Conservation (phyloP, 1,140 invertebrate genomes). For the Pogonomyrmex californicus region DNA sequence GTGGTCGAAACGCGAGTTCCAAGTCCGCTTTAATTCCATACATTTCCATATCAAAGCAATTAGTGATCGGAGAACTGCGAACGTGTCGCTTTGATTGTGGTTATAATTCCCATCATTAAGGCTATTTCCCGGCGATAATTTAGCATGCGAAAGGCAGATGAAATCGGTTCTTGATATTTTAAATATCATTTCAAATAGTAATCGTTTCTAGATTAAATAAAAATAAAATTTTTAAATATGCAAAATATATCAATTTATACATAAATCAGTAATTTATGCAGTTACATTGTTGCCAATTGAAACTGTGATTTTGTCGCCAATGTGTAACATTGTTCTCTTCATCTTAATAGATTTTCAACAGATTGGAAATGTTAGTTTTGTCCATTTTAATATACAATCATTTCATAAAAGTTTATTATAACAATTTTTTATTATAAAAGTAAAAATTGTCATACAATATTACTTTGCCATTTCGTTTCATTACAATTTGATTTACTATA, state of each 20-base stretch:
- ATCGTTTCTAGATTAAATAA: background rate
- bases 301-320: slow-evolving; percentile 1
- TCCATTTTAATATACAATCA: background rate
- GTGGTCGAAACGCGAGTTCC: background rate
- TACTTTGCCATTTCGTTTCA: background rate
- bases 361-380: background rate
- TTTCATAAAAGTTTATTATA: too few relatives aligned
- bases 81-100: background rate
- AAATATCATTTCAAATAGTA: background rate
- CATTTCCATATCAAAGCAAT: slow-evolving; percentile 32
- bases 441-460: too few relatives aligned
- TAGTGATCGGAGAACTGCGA: slow-evolving; percentile 12
- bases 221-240: background rate
- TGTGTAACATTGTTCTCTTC: background rate
- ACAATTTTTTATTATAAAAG: too few relatives aligned
- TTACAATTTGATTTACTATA: background rate
- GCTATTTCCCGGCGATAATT: slow-evolving; percentile 22
- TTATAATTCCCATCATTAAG: background rate
- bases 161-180: background rate
- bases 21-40: slow-evolving; percentile 2
- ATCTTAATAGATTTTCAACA: background rate
- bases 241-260: background rate
- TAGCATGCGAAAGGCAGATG: background rate
- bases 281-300: background rate
- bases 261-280: background rate